These are phyloP conservation scores for Micropoecilia bifurca DNA, from an alignment of 2,797 vertebrate species.

Conservation along the genomic window DNA sequence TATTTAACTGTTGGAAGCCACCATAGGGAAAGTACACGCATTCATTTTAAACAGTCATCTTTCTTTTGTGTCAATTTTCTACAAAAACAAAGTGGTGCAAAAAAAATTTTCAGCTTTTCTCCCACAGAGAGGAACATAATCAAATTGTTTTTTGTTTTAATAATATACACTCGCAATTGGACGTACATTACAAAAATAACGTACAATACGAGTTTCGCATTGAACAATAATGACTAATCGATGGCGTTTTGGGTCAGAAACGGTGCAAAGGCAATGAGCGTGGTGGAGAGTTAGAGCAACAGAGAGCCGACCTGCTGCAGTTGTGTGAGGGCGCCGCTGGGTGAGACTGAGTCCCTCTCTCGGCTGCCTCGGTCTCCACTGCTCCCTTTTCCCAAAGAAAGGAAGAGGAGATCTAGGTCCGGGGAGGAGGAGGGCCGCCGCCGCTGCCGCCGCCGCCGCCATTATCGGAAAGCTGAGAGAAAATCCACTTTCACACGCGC, in stretches of 20 bases:
- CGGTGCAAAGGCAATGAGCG: constrained; percentile 14
- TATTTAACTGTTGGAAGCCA: not conserved
- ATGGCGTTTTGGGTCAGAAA: constrained; percentile 35
- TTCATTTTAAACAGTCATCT: not conserved
- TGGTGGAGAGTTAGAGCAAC: constrained; percentile 30
- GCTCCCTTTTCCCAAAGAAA: constrained; percentile 83
- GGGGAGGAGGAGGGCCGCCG: constrained; percentile 78
- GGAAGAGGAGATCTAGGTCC: constrained; percentile 81
- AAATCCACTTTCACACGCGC: constrained; percentile 76
- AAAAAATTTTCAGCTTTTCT: not conserved
- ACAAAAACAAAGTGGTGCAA: not conserved
- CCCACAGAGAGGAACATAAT: not conserved
- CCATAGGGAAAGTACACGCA: not conserved
- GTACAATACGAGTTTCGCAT: not conserved
- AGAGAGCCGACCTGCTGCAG: constrained; percentile 75
- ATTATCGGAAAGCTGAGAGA: constrained; percentile 82
- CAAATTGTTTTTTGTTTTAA: not conserved
- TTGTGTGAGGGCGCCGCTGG: constrained; percentile 86
- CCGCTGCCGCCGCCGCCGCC: constrained; percentile 59
- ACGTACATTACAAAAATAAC: not conserved
- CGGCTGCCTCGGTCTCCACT: constrained; percentile 73
- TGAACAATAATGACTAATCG: not conserved
- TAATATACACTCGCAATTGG: not conserved
- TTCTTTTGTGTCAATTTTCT: not conserved
- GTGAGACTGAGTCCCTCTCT: constrained; percentile 86